A percentile compares a stretch with the other conserved stretches of the same genome.
Evolutionary conservation across 2,797 vertebrate species (phyloP).

Genomic region (Ceyx erithaca): DNA sequence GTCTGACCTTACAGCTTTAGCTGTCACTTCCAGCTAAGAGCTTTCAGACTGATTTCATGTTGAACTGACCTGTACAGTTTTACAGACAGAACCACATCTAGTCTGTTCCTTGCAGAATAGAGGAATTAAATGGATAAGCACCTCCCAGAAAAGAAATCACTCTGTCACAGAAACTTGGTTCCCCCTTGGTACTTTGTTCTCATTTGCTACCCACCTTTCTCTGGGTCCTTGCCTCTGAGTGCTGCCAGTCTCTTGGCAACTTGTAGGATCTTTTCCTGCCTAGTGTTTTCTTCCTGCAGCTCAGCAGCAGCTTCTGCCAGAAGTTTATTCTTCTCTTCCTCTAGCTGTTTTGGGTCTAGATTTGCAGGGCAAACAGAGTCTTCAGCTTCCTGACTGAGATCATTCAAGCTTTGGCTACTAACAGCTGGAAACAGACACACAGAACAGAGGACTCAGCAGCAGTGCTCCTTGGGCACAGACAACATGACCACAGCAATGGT

Average conservation of each 20-base stretch:
- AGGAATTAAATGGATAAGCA: not conserved
- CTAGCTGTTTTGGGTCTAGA: slow-evolving; percentile 81
- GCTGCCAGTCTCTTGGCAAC: slow-evolving; percentile 89
- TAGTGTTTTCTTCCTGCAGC: slow-evolving; percentile 84
- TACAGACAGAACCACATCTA: not conserved
- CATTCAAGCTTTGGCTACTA: slow-evolving; percentile 79
- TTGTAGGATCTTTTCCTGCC: slow-evolving; percentile 86
- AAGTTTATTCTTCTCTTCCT: slow-evolving; percentile 87
- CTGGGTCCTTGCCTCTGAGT: slow-evolving; percentile 90
- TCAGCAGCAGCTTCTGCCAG: slow-evolving; percentile 88
- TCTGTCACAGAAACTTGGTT: not conserved
- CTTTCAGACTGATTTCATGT: not conserved
- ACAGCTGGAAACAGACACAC: slow-evolving; percentile 40
- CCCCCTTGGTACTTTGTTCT: not conserved
- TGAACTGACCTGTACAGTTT: not conserved
- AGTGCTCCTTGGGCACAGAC: not conserved
- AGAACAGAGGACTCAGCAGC: not conserved
- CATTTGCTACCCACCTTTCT: slow-evolving; percentile 81
- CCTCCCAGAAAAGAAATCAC: not conserved
- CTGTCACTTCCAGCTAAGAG: not conserved
- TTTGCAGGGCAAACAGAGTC: slow-evolving; percentile 68
- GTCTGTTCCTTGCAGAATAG: not conserved
- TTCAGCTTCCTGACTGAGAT: slow-evolving; percentile 82
- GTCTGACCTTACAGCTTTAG: not conserved
- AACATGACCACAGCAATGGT: not conserved